Conservation (phyloP, 2,888 invertebrate species). For the Deilephila porcellus region DNA sequence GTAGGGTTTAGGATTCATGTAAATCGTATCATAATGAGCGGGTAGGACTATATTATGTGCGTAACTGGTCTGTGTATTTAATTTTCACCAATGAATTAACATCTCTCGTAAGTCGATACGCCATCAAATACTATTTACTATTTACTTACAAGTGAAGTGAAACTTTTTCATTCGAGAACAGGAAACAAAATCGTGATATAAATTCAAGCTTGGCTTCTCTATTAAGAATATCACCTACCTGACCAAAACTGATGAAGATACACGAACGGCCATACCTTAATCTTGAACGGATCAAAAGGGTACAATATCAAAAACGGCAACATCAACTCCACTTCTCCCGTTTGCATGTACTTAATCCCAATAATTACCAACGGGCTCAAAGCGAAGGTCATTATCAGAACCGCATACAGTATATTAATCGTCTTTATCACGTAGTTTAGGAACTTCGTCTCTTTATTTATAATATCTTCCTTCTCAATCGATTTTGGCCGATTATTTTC, state of each 20-base stretch:
- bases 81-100: too few species aligned
- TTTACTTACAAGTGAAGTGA: too few species aligned
- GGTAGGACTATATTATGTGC: too few species aligned
- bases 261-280: constrained; percentile 61
- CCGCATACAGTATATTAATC: constrained; percentile 49
- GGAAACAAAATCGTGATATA: too few species aligned
- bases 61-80: too few species aligned
- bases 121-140: too few species aligned
- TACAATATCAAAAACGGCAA: constrained; percentile 62
- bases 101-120: too few species aligned
- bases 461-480: constrained; percentile 45
- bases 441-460: constrained; percentile 50
- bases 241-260: constrained; percentile 65
- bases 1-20: too few species aligned
- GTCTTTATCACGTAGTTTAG: constrained; percentile 53
- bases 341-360: constrained; percentile 52
- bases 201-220: too few species aligned
- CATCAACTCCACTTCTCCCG: constrained; percentile 51
- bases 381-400: constrained; percentile 50
- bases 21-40: too few species aligned
- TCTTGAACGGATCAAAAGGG: constrained; percentile 62
- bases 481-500: constrained; percentile 33
- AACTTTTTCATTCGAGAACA: too few species aligned
- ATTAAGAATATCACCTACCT: constrained; percentile 48
- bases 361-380: constrained; percentile 55